Percentiles rank a stretch among this genome's conserved stretches.
Evolutionary conservation across 2,113 vertebrate species (phyloP).

Genomic region (Stigmatopora argus): DNA sequence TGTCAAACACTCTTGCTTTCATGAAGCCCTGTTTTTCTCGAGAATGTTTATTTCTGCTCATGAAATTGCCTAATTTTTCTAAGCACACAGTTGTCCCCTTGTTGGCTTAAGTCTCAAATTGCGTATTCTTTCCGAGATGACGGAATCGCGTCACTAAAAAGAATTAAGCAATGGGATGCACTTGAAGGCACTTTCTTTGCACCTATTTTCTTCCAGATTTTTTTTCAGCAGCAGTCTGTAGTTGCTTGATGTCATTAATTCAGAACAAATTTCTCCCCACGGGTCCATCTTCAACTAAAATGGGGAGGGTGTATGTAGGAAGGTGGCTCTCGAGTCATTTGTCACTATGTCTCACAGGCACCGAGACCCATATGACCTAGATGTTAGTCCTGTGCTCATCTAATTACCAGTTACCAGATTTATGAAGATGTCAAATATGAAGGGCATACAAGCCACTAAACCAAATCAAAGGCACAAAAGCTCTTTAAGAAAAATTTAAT

Average conservation of each 20-base stretch:
- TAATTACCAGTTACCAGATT: constrained; percentile 66
- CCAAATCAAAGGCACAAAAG: constrained; percentile 70
- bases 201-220: constrained; percentile 23
- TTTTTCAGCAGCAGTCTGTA: background rate
- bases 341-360: constrained; percentile 42
- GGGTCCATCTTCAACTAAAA: constrained; percentile 9
- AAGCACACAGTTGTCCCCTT: constrained; percentile 48
- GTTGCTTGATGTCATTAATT: background rate
- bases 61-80: constrained; percentile 31
- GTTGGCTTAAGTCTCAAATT: background rate
- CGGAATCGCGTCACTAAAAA: constrained; percentile 45
- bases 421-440: constrained; percentile 72
- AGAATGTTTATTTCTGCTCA: constrained; percentile 44
- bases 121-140: background rate
- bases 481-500: constrained; percentile 50
- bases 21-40: constrained; percentile 29
- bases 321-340: constrained; percentile 23
- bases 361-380: constrained; percentile 45
- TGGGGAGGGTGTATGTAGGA: constrained; percentile 32
- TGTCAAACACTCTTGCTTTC: constrained; percentile 38
- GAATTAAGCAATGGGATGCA: constrained; percentile 63
- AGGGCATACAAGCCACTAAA: constrained; percentile 67
- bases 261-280: constrained; percentile 6
- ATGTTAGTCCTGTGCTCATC: constrained; percentile 43
- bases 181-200: constrained; percentile 71